These are phyloP conservation scores for Zaprionus taronus DNA, from an alignment of 1,140 invertebrate genomes.

Conservation along the genomic window DNA sequence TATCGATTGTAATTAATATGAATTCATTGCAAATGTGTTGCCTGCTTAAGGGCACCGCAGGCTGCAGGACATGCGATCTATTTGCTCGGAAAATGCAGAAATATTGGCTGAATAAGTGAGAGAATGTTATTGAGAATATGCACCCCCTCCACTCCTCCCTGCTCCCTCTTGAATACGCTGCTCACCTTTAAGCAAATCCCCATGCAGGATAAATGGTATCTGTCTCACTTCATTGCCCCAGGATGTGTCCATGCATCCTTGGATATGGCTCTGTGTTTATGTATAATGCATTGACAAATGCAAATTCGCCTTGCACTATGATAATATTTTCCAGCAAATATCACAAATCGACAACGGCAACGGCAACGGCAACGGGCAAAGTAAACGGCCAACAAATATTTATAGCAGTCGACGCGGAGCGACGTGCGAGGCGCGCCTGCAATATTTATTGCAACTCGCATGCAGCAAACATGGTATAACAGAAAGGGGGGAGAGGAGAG, in stretches of 20 bases:
- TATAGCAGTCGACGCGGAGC: conserved; percentile 57
- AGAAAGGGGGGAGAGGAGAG: not conserved
- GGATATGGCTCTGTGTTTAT: not conserved
- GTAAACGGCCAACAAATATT: conserved; percentile 82
- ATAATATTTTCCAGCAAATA: conserved; percentile 77
- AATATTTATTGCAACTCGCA: conserved; percentile 82
- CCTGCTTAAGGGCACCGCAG: conserved; percentile 57
- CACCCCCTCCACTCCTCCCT: no score
- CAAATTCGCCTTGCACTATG: conserved; percentile 48
- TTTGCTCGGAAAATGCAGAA: conserved; percentile 34
- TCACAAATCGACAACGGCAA: conserved; percentile 74
- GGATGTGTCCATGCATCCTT: conserved; percentile 8
- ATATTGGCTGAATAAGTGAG: not conserved
- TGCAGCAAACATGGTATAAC: no score
- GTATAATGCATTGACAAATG: conserved; percentile 44
- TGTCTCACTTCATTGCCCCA: conserved; percentile 23
- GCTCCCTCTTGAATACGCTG: not conserved
- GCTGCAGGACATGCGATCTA: conserved; percentile 57
- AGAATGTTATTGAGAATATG: no score
- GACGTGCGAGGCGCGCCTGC: conserved; percentile 39
- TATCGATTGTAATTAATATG: conserved; percentile 75
- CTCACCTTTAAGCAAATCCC: not conserved
- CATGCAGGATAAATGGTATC: conserved; percentile 12
- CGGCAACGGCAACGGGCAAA: conserved; percentile 53
- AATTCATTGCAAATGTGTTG: conserved; percentile 77